Evolutionary conservation across 92 coral and sea anemone species (phyloP).

Genomic region (Diadumene lineata): DNA sequence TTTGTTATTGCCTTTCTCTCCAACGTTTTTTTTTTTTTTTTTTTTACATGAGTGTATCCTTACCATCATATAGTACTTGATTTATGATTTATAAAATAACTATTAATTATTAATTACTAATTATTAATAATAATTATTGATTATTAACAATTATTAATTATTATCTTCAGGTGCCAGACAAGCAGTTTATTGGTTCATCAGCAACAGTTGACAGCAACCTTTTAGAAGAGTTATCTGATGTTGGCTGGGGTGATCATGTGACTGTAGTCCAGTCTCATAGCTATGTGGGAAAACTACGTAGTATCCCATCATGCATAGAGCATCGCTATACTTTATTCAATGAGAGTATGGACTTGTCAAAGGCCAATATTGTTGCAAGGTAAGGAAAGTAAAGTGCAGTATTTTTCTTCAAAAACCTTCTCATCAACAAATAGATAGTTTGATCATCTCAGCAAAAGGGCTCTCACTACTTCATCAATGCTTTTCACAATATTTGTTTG

Average conservation of each 20-base stretch:
- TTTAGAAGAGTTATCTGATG: slow-evolving; percentile 63
- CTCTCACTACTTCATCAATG: too few species aligned
- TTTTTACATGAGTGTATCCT: too few species aligned
- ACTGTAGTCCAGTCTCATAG: slow-evolving; percentile 71
- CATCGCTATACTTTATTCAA: slow-evolving; percentile 68
- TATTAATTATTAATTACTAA: too few species aligned
- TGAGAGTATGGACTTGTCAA: slow-evolving; percentile 45
- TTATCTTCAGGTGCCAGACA: slow-evolving; percentile 46
- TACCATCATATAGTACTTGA: too few species aligned
- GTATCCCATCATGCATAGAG: slow-evolving; percentile 64
- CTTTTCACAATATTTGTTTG: not conserved
- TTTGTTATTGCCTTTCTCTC: too few species aligned
- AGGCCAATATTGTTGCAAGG: slow-evolving; percentile 80
- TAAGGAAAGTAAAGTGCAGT: slow-evolving; percentile 6
- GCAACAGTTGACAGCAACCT: slow-evolving; percentile 71
- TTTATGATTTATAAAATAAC: too few species aligned
- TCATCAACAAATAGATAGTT: too few species aligned
- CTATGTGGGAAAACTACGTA: slow-evolving; percentile 54
- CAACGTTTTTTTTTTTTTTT: too few species aligned
- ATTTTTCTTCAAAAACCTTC: not conserved
- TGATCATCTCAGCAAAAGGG: too few species aligned
- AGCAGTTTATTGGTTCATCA: slow-evolving; percentile 84
- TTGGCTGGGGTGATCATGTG: slow-evolving; percentile 94
- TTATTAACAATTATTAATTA: not conserved
- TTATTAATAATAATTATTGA: not conserved